Conservation (phyloP, 2,113 vertebrate species). For the Geococcyx californianus region DNA sequence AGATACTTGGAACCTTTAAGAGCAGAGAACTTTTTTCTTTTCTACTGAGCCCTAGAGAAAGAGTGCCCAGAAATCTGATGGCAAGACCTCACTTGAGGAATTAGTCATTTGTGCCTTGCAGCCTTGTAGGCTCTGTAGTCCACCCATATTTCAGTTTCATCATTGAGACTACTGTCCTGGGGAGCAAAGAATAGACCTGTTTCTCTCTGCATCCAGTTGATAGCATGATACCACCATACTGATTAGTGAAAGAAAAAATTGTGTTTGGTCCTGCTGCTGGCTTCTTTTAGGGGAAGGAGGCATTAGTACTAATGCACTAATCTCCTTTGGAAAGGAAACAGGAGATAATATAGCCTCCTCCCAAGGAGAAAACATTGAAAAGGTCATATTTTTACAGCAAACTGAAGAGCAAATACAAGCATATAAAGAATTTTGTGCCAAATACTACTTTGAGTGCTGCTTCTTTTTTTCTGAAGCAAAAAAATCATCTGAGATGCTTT, state of each 20-base stretch:
- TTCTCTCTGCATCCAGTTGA: neutral
- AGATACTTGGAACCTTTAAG: neutral
- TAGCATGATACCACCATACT: neutral
- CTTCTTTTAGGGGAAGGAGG: neutral
- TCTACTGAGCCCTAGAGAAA: neutral
- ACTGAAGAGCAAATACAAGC: constrained; percentile 31
- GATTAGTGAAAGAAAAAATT: neutral
- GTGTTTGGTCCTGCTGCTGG: neutral
- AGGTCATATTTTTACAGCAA: constrained; percentile 59
- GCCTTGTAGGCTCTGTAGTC: neutral
- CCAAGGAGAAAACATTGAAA: constrained; percentile 47
- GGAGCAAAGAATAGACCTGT: neutral
- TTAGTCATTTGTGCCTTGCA: neutral
- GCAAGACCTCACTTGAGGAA: neutral
- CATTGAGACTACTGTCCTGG: neutral
- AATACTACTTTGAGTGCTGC: constrained; percentile 27
- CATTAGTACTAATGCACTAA: neutral
- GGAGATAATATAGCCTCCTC: neutral
- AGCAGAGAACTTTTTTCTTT: neutral
- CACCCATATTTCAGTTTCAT: neutral
- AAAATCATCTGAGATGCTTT: neutral
- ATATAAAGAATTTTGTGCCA: constrained; percentile 16
- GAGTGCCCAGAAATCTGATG: neutral
- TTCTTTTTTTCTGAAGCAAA: constrained; percentile 36
- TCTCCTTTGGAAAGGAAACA: constrained; percentile 29